These are phyloP conservation scores for Uropetala carovei DNA, from an alignment of 2,888 invertebrate genomes.

Conservation along the genomic window DNA sequence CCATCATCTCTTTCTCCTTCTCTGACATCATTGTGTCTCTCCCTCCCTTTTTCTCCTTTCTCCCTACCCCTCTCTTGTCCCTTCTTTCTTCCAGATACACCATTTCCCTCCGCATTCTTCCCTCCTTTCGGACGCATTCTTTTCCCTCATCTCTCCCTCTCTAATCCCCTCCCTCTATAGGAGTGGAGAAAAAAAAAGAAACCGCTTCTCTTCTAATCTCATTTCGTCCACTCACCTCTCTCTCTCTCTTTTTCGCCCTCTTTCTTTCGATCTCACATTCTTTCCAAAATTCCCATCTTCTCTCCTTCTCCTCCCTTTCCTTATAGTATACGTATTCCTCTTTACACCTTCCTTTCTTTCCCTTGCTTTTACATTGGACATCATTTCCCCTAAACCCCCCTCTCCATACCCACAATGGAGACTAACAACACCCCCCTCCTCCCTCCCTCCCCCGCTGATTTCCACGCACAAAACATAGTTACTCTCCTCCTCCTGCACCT, in stretches of 20 bases:
- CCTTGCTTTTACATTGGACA: background rate
- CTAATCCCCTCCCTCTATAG: no score
- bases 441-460: no score
- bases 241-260: background rate
- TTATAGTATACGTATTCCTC: background rate
- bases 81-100: background rate
- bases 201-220: background rate
- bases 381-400: background rate
- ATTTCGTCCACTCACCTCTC: background rate
- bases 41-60: background rate
- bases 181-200: background rate
- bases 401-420: background rate
- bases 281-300: background rate
- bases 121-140: background rate
- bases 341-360: background rate
- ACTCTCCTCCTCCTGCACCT: no score
- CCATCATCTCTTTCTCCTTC: no score
- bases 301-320: background rate
- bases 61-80: background rate
- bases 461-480: no score
- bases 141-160: background rate
- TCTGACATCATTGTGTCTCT: background rate
- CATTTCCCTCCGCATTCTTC: background rate
- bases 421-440: background rate
- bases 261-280: constrained; percentile 28